These are phyloP conservation scores for Chiroxiphia lanceolata DNA, from an alignment of 2,797 vertebrate species.

Conservation along the genomic window DNA sequence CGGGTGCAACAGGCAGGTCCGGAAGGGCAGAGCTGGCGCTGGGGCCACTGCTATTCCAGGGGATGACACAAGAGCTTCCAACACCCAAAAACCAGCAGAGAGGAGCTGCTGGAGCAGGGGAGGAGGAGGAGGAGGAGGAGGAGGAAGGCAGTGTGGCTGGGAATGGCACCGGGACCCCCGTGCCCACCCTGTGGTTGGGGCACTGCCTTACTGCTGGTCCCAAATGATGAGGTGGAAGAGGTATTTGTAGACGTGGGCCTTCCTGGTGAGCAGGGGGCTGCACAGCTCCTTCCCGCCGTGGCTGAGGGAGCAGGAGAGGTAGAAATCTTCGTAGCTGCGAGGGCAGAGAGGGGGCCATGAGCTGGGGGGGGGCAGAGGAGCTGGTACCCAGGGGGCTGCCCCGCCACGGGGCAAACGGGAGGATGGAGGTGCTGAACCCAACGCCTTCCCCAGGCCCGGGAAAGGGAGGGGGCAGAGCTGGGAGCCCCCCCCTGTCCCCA, in stretches of 20 bases:
- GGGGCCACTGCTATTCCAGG: neutral
- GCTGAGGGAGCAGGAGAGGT: conserved; percentile 94
- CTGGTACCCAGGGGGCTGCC: fast-evolving
- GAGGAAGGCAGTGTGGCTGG: neutral
- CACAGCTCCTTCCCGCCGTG: conserved; percentile 93
- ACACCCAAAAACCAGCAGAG: fast-evolving
- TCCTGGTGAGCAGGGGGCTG: conserved; percentile 90
- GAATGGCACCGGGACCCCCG: neutral
- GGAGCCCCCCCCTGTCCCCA: neutral
- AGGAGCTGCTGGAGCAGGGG: neutral
- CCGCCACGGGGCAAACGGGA: neutral
- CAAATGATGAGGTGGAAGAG: conserved; percentile 96
- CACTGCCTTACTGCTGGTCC: conserved; percentile 90
- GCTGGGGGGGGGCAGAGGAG: fast-evolving
- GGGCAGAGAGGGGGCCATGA: neutral
- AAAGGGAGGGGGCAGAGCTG: neutral
- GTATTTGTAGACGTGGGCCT: conserved; percentile 90
- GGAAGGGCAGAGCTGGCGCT: neutral
- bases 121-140: neutral
- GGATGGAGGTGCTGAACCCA: neutral
- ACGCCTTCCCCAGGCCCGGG: neutral
- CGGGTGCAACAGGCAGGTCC: neutral
- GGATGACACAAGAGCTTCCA: conserved; percentile 3
- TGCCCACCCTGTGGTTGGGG: neutral
- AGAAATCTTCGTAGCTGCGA: conserved; percentile 92